phyloP scores from a whole-genome alignment of 2,888 invertebrate species.

The Drepana falcataria region DNA sequence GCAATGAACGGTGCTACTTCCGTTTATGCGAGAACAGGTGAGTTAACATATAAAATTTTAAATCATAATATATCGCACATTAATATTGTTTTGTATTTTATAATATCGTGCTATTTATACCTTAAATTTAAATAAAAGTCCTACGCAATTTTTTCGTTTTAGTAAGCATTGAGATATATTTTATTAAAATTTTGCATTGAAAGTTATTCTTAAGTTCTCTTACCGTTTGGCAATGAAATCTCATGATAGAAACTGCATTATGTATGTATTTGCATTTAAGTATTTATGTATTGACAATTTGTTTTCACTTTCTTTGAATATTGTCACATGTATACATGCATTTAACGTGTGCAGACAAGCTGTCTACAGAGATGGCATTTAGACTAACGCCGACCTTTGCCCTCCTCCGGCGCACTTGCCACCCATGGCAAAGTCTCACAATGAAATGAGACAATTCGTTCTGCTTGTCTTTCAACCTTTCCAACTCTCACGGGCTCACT shows the following conservation, averaged over 20 bases:
- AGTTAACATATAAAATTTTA: slow-evolving; percentile 1
- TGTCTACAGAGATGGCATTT: slow-evolving; percentile 36
- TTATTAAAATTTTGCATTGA: no score
- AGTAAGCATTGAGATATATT: no score
- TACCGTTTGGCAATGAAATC: no score
- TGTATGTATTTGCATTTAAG: no score
- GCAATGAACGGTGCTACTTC: slow-evolving; percentile 24
- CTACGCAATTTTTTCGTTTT: no score
- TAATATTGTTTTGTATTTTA: no score
- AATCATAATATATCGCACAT: no score
- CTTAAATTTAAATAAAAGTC: no score
- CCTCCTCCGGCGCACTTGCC: slow-evolving; percentile 30
- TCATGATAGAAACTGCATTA: no score
- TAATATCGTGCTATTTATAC: no score
- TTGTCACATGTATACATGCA: slow-evolving; percentile 32
- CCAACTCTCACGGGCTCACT: slow-evolving; percentile 52
- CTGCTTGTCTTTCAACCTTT: slow-evolving; percentile 58
- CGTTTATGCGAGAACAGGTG: slow-evolving; percentile 23
- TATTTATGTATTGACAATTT: slow-evolving; percentile 21
- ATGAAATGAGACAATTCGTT: slow-evolving; percentile 53
- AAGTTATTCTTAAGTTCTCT: no score
- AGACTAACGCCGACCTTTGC: slow-evolving; percentile 42
- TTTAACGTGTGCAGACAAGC: slow-evolving; percentile 27
- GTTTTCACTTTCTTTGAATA: slow-evolving; percentile 51
- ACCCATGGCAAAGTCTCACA: slow-evolving; percentile 40